Evolutionary conservation across 2,113 vertebrate genomes (phyloP).

Genomic region (Arvicanthis niloticus): DNA sequence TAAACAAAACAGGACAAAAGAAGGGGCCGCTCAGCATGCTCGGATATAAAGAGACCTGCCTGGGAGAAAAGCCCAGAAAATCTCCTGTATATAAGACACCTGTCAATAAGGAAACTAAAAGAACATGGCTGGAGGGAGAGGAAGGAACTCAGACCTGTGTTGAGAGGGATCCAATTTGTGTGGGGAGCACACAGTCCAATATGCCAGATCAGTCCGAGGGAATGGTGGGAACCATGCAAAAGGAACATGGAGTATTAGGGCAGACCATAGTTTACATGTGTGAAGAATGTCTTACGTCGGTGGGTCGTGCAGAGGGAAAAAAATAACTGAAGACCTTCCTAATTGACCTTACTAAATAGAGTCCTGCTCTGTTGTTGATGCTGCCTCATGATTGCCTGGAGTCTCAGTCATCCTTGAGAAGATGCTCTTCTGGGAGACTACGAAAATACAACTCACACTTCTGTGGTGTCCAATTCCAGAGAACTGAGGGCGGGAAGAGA

Average conservation of each 20-base stretch:
- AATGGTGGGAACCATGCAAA: accelerated
- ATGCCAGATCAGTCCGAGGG: neutral
- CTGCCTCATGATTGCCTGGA: neutral
- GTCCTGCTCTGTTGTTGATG: neutral
- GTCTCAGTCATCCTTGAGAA: slow-evolving; percentile 2
- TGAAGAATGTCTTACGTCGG: neutral
- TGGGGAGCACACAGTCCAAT: neutral
- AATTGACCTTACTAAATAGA: neutral
- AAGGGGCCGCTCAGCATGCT: neutral
- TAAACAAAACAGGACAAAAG: neutral
- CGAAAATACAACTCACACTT: slow-evolving; percentile 51
- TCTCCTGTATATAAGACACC: neutral
- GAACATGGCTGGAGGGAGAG: neutral
- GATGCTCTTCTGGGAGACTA: slow-evolving; percentile 25
- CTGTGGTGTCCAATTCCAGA: slow-evolving; percentile 55
- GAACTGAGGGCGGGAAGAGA: slow-evolving; percentile 45
- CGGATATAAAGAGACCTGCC: neutral
- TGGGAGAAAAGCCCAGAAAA: neutral
- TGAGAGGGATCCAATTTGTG: neutral
- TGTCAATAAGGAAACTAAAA: neutral
- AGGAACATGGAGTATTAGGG: neutral
- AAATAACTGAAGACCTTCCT: slow-evolving; percentile 6
- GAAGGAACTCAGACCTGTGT: neutral
- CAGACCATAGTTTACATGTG: too few species aligned
- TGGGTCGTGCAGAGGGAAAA: neutral